Evolutionary conservation across 37 sponge, comb jelly and placozoan genomes (phyloP).

Genomic region (Halisarca cf. caerulea): DNA sequence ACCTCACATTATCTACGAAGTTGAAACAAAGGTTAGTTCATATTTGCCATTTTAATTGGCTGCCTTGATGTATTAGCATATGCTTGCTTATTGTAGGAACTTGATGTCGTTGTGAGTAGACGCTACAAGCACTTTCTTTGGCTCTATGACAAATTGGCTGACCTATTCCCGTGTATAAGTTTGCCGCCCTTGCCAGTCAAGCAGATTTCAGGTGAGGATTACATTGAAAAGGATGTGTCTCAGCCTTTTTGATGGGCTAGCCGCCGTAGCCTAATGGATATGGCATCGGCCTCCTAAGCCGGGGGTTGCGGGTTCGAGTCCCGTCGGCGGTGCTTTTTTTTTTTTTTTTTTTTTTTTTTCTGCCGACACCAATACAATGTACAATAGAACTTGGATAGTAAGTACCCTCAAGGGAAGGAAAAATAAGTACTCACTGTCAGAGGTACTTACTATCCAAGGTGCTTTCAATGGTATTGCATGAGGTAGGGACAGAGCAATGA

Average conservation of each 20-base stretch:
- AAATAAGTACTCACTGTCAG: too few relatives aligned
- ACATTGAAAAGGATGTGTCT: not conserved
- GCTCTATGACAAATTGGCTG: slow-evolving; percentile 81
- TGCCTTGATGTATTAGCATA: not conserved
- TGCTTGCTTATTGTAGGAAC: slow-evolving; percentile 21
- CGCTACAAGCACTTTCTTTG: slow-evolving; percentile 82
- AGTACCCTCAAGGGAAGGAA: too few relatives aligned
- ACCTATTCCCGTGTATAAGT: slow-evolving; percentile 74
- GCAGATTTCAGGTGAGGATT: slow-evolving; percentile 55
- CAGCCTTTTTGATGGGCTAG: not conserved
- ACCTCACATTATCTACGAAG: slow-evolving; percentile 38
- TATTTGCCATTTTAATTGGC: not conserved
- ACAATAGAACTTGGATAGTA: too few relatives aligned
- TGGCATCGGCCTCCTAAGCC: slow-evolving; percentile 99
- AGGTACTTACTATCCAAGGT: too few relatives aligned
- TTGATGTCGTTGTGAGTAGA: slow-evolving; percentile 46
- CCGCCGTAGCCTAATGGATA: slow-evolving; percentile 99
- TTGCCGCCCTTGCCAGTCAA: slow-evolving; percentile 84
- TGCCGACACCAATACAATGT: too few relatives aligned
- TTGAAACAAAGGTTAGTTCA: slow-evolving; percentile 57
- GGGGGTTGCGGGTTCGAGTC: slow-evolving; percentile 99
- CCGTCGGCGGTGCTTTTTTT: slow-evolving; percentile 96
- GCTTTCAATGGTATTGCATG: too few relatives aligned
- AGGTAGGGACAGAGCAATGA: too few relatives aligned
- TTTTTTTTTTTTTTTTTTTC: slow-evolving; percentile 27